Evolutionary conservation across 2,888 invertebrate species (phyloP).

Genomic region (Lasioglossum morio): DNA sequence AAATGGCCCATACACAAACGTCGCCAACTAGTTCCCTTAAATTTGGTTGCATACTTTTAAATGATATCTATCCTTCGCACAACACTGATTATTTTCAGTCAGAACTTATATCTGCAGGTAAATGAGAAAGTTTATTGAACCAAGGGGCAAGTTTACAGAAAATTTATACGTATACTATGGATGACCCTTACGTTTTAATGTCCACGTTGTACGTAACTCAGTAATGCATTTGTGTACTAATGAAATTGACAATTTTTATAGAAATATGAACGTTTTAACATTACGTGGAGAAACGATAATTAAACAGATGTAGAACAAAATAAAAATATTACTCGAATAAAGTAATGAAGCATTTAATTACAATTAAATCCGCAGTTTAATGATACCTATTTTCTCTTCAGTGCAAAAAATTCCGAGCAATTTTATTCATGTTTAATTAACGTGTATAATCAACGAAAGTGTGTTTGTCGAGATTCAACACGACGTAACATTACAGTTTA

Average conservation of each 20-base stretch:
- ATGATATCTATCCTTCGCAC: background rate
- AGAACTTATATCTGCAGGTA: background rate
- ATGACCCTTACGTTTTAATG: background rate
- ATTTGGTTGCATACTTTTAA: background rate
- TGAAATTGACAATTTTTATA: background rate
- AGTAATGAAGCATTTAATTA: background rate
- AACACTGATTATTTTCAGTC: background rate
- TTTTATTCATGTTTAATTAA: background rate
- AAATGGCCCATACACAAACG: background rate
- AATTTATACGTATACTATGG: background rate
- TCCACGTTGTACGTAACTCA: background rate
- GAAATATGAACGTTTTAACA: background rate
- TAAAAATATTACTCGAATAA: background rate
- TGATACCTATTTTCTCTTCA: background rate
- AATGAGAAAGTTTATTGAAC: background rate
- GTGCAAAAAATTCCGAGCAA: background rate
- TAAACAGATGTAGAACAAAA: background rate
- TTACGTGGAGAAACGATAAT: background rate
- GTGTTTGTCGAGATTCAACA: background rate
- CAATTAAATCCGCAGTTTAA: background rate
- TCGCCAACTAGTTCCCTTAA: background rate
- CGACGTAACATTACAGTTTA: background rate
- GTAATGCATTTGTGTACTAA: background rate
- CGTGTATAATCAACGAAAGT: background rate
- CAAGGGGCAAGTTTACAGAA: background rate